A percentile compares a stretch with the other conserved stretches of the same genome.
These are phyloP conservation scores for Physeter macrocephalus DNA, from an alignment of 2,113 vertebrate species.

Conservation along the genomic window DNA sequence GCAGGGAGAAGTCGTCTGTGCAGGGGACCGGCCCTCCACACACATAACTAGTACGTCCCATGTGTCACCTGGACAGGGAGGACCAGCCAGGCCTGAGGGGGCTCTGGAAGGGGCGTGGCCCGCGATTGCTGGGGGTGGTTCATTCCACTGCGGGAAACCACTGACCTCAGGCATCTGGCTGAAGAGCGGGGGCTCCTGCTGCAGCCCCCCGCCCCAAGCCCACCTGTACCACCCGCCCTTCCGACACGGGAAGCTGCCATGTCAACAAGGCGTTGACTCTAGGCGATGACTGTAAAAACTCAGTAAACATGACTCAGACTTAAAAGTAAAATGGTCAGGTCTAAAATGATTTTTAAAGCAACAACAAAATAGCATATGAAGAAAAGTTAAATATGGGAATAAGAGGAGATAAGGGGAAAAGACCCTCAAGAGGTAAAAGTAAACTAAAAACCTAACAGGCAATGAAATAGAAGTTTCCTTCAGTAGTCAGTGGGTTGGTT, in stretches of 20 bases:
- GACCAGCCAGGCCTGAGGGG: fast-evolving
- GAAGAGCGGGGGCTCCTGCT: neutral
- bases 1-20: neutral
- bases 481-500: neutral
- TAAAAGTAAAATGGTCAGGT: neutral
- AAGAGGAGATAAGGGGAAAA: neutral
- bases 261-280: neutral
- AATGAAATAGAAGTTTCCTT: neutral
- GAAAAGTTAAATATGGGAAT: neutral
- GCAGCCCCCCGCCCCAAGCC: no score
- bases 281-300: neutral
- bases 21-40: neutral
- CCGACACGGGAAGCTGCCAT: fast-evolving
- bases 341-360: neutral
- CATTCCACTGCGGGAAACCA: neutral
- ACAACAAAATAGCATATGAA: neutral
- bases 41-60: no score
- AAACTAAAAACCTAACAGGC: neutral
- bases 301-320: neutral
- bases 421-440: neutral
- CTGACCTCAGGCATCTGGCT: neutral
- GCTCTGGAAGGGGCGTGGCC: neutral
- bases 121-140: fast-evolving
- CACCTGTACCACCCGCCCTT: neutral
- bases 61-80: fast-evolving